Evolutionary conservation across 1,140 invertebrate genomes (phyloP).

Genomic region (Holcopasites calliopsidis): DNA sequence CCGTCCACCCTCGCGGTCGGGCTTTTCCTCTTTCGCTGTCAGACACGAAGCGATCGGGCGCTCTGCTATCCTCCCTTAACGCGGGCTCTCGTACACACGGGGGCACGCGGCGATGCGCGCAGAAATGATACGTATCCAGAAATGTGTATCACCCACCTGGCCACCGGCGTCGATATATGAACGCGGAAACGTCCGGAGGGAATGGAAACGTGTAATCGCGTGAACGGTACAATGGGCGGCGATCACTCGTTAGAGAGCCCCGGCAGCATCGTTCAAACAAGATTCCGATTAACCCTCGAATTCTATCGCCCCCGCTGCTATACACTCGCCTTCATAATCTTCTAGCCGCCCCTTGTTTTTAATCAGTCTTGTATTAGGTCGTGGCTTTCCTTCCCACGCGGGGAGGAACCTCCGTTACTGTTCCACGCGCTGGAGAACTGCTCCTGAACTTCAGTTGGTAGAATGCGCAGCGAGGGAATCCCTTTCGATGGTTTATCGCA

Average conservation of each 20-base stretch:
- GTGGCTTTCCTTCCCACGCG: neutral
- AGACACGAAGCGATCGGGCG: conserved; percentile 36
- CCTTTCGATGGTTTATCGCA: neutral
- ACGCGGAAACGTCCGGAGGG: conserved; percentile 60
- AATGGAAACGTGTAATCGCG: conserved; percentile 74
- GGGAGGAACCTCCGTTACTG: neutral
- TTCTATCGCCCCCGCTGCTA: conserved; percentile 67
- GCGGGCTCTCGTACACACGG: neutral
- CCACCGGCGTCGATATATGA: conserved; percentile 52
- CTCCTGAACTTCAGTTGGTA: too few species aligned
- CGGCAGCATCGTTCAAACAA: conserved; percentile 69
- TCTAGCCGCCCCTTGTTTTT: neutral
- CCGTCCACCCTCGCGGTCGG: neutral
- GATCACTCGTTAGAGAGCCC: conserved; percentile 67
- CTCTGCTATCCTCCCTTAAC: conserved; percentile 14
- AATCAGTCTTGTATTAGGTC: neutral
- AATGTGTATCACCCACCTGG: conserved; percentile 11
- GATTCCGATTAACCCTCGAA: conserved; percentile 75
- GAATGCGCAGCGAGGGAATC: neutral
- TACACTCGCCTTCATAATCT: neutral
- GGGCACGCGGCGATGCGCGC: conserved; percentile 13
- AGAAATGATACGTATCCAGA: conserved; percentile 25
- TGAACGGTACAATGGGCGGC: conserved; percentile 75
- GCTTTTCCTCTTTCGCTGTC: conserved; percentile 34
- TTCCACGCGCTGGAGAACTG: neutral